These are phyloP conservation scores for Sebastes taczanowskii DNA, from an alignment of 2,797 vertebrate genomes.

Conservation along the genomic window DNA sequence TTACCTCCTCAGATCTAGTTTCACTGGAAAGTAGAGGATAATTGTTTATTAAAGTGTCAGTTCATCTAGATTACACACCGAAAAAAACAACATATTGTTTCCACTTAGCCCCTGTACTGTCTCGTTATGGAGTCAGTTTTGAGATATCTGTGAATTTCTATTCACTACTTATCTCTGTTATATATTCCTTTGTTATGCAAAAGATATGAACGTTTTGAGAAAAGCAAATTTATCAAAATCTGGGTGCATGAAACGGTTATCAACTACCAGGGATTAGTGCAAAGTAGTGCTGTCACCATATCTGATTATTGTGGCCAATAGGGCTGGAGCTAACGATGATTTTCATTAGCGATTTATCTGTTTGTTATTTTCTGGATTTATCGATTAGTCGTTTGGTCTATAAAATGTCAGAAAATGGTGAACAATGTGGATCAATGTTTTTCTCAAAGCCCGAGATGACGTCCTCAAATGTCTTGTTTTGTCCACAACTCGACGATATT, in stretches of 20 bases:
- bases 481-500: too few relatives aligned
- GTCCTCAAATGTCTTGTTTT: too few relatives aligned
- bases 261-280: not conserved
- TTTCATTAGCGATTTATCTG: too few relatives aligned
- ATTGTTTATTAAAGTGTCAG: constrained; percentile 10
- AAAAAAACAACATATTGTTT: not conserved
- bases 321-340: too few relatives aligned
- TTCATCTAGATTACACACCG: not conserved
- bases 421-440: too few relatives aligned
- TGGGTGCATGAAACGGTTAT: not conserved
- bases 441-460: too few relatives aligned
- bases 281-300: not conserved
- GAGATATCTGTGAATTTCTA: not conserved
- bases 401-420: too few relatives aligned
- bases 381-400: too few relatives aligned
- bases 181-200: not conserved
- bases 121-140: not conserved
- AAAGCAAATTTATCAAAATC: not conserved
- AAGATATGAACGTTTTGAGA: not conserved
- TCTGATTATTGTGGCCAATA: too few relatives aligned
- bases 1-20: constrained; percentile 14
- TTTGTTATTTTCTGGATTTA: too few relatives aligned
- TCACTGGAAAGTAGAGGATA: constrained; percentile 15
- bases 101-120: not conserved
- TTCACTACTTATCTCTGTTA: too few relatives aligned